A percentile compares a stretch with the other conserved stretches of the same genome.
Conservation (phyloP, 2,797 vertebrate species). For the Stomatorhinus walkeri region DNA sequence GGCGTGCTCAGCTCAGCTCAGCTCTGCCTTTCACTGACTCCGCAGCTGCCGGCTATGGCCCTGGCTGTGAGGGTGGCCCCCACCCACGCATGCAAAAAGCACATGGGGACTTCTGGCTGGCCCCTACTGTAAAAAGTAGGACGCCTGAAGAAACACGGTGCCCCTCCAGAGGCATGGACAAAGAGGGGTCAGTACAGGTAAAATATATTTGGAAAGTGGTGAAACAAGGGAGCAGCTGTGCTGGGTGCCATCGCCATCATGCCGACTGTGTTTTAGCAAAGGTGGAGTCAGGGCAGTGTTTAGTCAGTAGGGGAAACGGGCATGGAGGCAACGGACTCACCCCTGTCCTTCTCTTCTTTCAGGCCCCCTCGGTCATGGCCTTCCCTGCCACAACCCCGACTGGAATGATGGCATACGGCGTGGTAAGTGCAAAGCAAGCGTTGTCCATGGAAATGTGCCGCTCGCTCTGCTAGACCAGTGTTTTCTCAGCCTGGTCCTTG, state of each 20-base stretch:
- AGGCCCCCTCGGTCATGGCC: constrained; percentile 91
- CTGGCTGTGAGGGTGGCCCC: constrained; percentile 28
- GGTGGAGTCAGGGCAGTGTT: not conserved
- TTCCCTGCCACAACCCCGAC: constrained; percentile 91
- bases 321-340: constrained; percentile 27
- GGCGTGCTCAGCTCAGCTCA: constrained; percentile 34
- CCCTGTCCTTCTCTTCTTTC: constrained; percentile 47
- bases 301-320: not conserved
- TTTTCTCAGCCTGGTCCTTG: not conserved
- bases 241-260: not conserved
- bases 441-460: constrained; percentile 5
- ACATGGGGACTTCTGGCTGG: not conserved
- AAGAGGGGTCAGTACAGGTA: constrained; percentile 33
- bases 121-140: constrained; percentile 15
- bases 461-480: not conserved
- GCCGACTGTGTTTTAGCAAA: not conserved
- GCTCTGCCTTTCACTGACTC: constrained; percentile 32
- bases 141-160: constrained; percentile 15
- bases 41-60: constrained; percentile 47
- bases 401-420: constrained; percentile 85
- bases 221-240: constrained; percentile 14
- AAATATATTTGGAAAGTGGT: constrained; percentile 23
- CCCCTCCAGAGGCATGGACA: constrained; percentile 25
- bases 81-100: not conserved
- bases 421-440: constrained; percentile 59